These are phyloP conservation scores for Phthorimaea operculella DNA, from an alignment of 1,140 invertebrate genomes.

Conservation along the genomic window DNA sequence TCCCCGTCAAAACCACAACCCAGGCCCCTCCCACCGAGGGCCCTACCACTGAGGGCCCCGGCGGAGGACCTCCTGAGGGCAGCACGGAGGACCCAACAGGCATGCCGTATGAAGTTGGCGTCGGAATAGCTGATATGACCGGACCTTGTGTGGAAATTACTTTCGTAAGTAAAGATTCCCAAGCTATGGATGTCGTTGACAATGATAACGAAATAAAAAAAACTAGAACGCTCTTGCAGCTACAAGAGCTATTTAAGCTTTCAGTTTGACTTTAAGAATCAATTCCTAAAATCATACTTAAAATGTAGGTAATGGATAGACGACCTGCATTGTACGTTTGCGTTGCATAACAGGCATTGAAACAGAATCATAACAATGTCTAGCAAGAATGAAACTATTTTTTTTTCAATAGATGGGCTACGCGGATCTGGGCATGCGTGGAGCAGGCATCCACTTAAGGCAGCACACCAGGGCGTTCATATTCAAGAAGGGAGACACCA, in stretches of 20 bases:
- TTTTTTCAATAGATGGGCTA: slow-evolving; percentile 85
- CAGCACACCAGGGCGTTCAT: slow-evolving; percentile 90
- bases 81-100: background rate
- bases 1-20: too few species aligned
- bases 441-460: slow-evolving; percentile 84
- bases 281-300: too few species aligned
- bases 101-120: slow-evolving; percentile 69
- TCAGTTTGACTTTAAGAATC: too few species aligned
- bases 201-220: too few species aligned
- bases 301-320: too few species aligned
- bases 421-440: slow-evolving; percentile 84
- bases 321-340: too few species aligned
- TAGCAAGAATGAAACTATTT: background rate
- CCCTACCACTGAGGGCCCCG: background rate
- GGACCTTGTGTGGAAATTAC: slow-evolving; percentile 91
- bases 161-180: slow-evolving; percentile 91
- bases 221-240: too few species aligned
- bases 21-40: background rate
- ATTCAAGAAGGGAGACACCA: slow-evolving; percentile 78
- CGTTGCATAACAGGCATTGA: too few species aligned
- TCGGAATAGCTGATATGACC: slow-evolving; percentile 87
- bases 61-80: background rate
- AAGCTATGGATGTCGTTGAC: too few species aligned
- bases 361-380: too few species aligned
- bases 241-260: too few species aligned